Conservation (phyloP, 2,113 vertebrate genomes). For the Muscicapa adusta region DNA sequence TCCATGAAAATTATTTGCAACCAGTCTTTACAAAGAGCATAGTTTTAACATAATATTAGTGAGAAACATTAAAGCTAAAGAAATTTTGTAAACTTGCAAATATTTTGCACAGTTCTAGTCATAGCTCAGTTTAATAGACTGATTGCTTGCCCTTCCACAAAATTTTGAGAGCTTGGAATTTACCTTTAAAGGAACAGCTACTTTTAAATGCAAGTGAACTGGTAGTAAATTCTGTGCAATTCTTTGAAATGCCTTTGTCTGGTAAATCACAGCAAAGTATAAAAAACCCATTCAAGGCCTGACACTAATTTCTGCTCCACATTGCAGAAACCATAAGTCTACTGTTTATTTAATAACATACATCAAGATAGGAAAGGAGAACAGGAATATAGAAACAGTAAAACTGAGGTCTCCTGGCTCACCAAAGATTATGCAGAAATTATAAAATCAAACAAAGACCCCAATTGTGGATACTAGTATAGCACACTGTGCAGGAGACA, state of each 20-base stretch:
- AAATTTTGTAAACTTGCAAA: not conserved
- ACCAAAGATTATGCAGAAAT: not conserved
- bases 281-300: not conserved
- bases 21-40: fast-evolving
- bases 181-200: not conserved
- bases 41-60: not conserved
- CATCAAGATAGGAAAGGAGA: not conserved
- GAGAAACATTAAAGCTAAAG: not conserved
- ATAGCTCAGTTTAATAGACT: not conserved
- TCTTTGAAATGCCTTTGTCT: not conserved
- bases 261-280: not conserved
- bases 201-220: not conserved
- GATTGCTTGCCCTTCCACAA: not conserved
- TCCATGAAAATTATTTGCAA: not conserved
- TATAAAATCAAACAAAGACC: not conserved
- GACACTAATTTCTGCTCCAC: not conserved
- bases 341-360: not conserved
- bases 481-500: not conserved
- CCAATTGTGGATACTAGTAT: not conserved
- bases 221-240: not conserved
- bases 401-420: not conserved
- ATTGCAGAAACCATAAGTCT: not conserved
- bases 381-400: not conserved
- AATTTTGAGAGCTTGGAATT: not conserved
- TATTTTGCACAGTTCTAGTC: not conserved